Conservation (phyloP, 92 coral and sea anemone genomes). For the Epizoanthus rinbou region DNA sequence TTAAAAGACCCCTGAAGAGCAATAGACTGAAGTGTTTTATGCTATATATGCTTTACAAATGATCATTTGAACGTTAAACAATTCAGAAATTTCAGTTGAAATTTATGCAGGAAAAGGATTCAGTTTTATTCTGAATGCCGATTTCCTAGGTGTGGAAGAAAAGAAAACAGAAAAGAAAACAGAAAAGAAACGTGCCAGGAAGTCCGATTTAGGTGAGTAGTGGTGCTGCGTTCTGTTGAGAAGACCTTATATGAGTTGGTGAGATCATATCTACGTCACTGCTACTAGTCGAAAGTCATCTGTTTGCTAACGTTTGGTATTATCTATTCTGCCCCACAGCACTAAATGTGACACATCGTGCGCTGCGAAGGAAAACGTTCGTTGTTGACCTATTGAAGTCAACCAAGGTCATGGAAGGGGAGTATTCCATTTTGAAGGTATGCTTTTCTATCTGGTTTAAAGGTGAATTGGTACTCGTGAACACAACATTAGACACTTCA, state of each 20-base stretch:
- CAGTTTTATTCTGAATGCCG: background rate
- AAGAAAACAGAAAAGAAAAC: background rate
- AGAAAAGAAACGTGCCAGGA: slow-evolving; percentile 16
- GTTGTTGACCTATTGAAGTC: slow-evolving; percentile 61
- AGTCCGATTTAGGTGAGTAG: slow-evolving; percentile 21
- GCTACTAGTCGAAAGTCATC: background rate
- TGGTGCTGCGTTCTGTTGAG: background rate
- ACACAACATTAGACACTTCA: background rate
- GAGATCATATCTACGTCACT: background rate
- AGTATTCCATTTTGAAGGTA: slow-evolving; percentile 54
- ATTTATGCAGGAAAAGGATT: background rate
- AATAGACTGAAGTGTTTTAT: no score
- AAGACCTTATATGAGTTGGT: no score
- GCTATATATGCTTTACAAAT: no score
- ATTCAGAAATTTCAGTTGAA: no score
- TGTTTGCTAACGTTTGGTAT: background rate
- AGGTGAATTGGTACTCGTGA: background rate
- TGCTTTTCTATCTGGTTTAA: background rate
- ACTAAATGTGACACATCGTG: slow-evolving; percentile 66
- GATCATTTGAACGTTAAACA: no score
- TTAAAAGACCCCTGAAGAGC: no score
- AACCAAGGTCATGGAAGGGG: slow-evolving; percentile 68
- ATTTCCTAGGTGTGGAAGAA: slow-evolving; percentile 1
- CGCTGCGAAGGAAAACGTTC: slow-evolving; percentile 64
- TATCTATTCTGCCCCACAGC: background rate